phyloP scores from a whole-genome alignment of 2,888 invertebrate species.

The Scaptomyza tumidula region DNA sequence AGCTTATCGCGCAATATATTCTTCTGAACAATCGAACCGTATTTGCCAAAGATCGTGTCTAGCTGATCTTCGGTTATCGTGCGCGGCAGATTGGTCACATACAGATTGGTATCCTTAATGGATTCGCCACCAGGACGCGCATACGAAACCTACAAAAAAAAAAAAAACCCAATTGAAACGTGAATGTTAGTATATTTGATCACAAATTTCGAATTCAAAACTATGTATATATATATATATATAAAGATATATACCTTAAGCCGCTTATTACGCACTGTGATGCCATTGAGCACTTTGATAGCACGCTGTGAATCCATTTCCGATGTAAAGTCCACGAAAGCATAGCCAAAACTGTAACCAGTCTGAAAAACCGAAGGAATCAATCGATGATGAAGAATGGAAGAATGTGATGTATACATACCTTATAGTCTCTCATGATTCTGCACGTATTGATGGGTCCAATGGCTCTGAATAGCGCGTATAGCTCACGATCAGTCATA shows the following conservation, averaged over 20 bases:
- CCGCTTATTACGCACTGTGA: slow-evolving; percentile 94
- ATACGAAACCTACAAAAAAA: slow-evolving; percentile 96
- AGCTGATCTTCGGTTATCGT: slow-evolving; percentile 93
- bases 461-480: slow-evolving; percentile 93
- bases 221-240: too few relatives aligned
- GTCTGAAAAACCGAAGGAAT: slow-evolving; percentile 85
- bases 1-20: slow-evolving; percentile 95
- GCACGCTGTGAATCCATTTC: slow-evolving; percentile 94
- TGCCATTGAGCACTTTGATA: slow-evolving; percentile 94
- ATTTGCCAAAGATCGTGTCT: slow-evolving; percentile 93
- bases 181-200: background rate
- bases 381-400: too few relatives aligned
- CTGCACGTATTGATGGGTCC: slow-evolving; percentile 95
- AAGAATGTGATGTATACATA: slow-evolving; percentile 75
- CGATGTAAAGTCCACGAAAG: slow-evolving; percentile 95
- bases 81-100: slow-evolving; percentile 95
- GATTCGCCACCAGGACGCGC: slow-evolving; percentile 96
- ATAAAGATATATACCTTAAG: slow-evolving; percentile 88
- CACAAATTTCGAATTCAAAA: too few relatives aligned
- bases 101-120: slow-evolving; percentile 96
- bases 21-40: slow-evolving; percentile 95
- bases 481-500: slow-evolving; percentile 95
- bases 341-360: slow-evolving; percentile 98
- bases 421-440: slow-evolving; percentile 96
- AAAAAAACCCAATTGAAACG: background rate